phyloP scores from a whole-genome alignment of 1,140 invertebrate species.

The Halyomorpha halys region DNA sequence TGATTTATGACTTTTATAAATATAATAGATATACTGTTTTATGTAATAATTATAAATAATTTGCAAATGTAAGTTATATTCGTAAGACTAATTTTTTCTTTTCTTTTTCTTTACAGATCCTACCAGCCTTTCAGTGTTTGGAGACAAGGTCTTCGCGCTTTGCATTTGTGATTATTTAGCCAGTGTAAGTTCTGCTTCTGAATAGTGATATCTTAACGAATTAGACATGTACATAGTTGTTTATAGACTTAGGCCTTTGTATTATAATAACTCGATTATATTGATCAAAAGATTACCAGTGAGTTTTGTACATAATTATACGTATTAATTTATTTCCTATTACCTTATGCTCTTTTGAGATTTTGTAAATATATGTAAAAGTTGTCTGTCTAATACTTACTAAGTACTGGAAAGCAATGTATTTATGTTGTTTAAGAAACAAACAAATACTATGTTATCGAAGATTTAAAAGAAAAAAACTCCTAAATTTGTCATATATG shows the following conservation, averaged over 20 bases:
- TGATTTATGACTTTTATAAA: too few species aligned
- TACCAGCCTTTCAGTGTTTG: constrained; percentile 4
- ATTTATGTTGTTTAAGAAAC: not conserved
- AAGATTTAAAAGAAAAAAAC: not conserved
- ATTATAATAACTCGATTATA: not conserved
- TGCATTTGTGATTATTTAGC: constrained; percentile 26
- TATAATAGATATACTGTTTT: too few species aligned
- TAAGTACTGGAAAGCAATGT: constrained; percentile 5
- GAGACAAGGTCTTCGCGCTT: constrained; percentile 15
- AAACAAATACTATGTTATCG: not conserved
- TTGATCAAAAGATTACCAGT: constrained; percentile 14
- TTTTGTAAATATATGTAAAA: constrained; percentile 16
- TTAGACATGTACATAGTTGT: constrained; percentile 19
- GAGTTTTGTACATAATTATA: constrained; percentile 14
- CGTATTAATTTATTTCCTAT: constrained; percentile 8
- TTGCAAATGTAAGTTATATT: too few species aligned
- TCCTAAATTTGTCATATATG: constrained; percentile 1
- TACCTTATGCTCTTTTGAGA: constrained; percentile 7
- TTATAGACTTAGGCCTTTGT: constrained; percentile 12
- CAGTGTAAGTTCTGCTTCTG: constrained; percentile 22
- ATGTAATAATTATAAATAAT: too few species aligned
- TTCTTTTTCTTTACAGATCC: constrained; percentile 9
- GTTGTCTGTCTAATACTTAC: constrained; percentile 4
- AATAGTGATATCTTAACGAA: constrained; percentile 25
- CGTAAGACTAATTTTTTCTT: not conserved